Conservation (phyloP, 1,140 invertebrate species). For the Pinna nobilis region DNA sequence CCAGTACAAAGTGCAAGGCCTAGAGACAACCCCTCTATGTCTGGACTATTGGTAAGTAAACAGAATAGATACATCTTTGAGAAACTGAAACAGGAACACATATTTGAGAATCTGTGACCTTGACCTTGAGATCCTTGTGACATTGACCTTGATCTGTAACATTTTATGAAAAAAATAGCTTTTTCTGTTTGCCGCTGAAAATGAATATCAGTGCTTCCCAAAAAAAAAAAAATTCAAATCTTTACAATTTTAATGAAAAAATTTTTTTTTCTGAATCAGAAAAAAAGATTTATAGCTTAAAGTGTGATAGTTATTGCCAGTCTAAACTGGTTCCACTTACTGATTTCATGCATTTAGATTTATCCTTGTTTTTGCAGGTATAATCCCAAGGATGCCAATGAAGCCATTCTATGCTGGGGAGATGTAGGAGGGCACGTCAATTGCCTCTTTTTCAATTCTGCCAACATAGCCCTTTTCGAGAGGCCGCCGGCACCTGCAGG, state of each 20-base stretch:
- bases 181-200: too few species aligned
- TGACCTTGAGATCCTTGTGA: too few species aligned
- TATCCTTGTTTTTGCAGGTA: slow-evolving; percentile 52
- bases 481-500: slow-evolving; percentile 70
- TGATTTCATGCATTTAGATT: background rate
- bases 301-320: too few species aligned
- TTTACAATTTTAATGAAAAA: too few species aligned
- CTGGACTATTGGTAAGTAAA: slow-evolving; percentile 73
- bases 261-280: too few species aligned
- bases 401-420: slow-evolving; percentile 73
- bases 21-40: slow-evolving; percentile 70
- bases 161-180: too few species aligned
- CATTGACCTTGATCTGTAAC: too few species aligned
- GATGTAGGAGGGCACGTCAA: slow-evolving; percentile 72
- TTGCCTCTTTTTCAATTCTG: slow-evolving; percentile 70
- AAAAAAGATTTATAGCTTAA: too few species aligned
- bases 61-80: background rate
- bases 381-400: slow-evolving; percentile 72
- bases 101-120: too few species aligned
- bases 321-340: too few species aligned
- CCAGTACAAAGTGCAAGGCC: slow-evolving; percentile 71
- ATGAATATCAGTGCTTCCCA: too few species aligned
- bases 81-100: background rate
- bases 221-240: too few species aligned
- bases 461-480: slow-evolving; percentile 73